A percentile compares a stretch with the other conserved stretches of the same genome.
These are phyloP conservation scores for Laterallus jamaicensis DNA, from an alignment of 2,113 vertebrate species.

Conservation along the genomic window DNA sequence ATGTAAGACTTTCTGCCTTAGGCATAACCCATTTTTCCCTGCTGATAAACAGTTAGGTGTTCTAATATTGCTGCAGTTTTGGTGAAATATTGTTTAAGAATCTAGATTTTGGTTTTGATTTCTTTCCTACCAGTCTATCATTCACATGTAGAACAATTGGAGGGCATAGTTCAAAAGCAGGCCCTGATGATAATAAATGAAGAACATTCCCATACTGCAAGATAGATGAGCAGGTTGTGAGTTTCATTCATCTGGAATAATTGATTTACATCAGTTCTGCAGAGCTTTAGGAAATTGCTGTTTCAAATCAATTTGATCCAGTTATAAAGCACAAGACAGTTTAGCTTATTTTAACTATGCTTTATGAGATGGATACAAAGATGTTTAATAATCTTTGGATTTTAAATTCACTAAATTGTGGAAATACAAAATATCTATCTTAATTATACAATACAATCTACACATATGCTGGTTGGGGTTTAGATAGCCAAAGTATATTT, in stretches of 20 bases:
- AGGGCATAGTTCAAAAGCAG: background rate
- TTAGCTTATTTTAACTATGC: constrained; percentile 40
- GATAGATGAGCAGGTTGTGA: background rate
- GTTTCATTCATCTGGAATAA: constrained; percentile 54
- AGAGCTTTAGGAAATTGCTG: constrained; percentile 43
- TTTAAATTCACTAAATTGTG: constrained; percentile 27
- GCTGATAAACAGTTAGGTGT: background rate
- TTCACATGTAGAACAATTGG: background rate
- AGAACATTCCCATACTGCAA: background rate
- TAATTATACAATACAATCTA: background rate
- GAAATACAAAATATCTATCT: background rate
- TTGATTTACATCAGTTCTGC: constrained; percentile 48
- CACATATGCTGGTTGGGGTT: background rate
- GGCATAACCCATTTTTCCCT: background rate
- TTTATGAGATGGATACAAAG: background rate
- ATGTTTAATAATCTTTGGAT: constrained; percentile 14
- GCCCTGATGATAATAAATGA: constrained; percentile 3
- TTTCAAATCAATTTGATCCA: constrained; percentile 57
- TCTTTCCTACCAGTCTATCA: background rate
- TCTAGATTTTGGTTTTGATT: background rate
- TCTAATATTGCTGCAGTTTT: background rate
- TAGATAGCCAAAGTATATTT: background rate
- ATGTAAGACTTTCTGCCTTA: background rate
- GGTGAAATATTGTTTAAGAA: background rate
- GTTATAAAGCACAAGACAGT: constrained; percentile 35